phyloP scores from a whole-genome alignment of 2,113 vertebrate genomes.

The Mormyrus iriodes region DNA sequence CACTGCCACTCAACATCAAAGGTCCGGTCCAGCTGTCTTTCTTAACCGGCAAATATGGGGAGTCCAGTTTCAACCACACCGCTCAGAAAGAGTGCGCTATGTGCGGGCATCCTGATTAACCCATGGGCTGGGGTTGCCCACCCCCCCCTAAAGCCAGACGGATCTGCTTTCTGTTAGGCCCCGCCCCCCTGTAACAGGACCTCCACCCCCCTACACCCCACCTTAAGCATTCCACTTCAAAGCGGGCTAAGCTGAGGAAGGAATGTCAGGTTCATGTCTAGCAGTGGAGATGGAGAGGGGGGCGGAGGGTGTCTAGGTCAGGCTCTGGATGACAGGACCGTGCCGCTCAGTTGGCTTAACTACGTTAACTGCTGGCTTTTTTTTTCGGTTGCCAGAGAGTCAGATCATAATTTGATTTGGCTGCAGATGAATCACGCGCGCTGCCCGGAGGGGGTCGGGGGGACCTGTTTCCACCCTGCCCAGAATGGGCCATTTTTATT shows the following conservation, averaged over 20 bases:
- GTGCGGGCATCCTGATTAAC: conserved; percentile 72
- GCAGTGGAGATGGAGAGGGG: conserved; percentile 33
- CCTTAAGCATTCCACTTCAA: conserved; percentile 74
- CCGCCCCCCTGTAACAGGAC: conserved; percentile 72
- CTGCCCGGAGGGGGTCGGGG: neutral
- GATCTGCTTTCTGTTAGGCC: conserved; percentile 68
- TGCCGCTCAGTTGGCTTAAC: conserved; percentile 39
- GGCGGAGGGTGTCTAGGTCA: conserved; percentile 25
- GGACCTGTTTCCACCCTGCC: neutral
- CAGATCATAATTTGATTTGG: conserved; percentile 56
- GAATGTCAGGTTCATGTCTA: conserved; percentile 77
- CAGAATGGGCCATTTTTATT: conserved; percentile 22
- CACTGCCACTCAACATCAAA: conserved; percentile 62
- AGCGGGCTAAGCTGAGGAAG: conserved; percentile 61
- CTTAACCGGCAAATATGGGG: conserved; percentile 64
- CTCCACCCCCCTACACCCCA: conserved; percentile 61
- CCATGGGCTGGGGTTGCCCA: conserved; percentile 59
- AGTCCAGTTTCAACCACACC: conserved; percentile 52
- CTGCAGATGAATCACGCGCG: conserved; percentile 41
- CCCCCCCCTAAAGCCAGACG: conserved; percentile 65
- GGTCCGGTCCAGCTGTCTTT: conserved; percentile 52
- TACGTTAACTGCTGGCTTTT: conserved; percentile 56
- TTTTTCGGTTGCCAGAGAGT: conserved; percentile 43
- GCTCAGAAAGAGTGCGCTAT: conserved; percentile 68
- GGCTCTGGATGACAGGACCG: conserved; percentile 45